Evolutionary conservation across 2,888 invertebrate species (phyloP), one percentile per base, ranked within the genome.

Genomic region (Actias luna): DNA sequence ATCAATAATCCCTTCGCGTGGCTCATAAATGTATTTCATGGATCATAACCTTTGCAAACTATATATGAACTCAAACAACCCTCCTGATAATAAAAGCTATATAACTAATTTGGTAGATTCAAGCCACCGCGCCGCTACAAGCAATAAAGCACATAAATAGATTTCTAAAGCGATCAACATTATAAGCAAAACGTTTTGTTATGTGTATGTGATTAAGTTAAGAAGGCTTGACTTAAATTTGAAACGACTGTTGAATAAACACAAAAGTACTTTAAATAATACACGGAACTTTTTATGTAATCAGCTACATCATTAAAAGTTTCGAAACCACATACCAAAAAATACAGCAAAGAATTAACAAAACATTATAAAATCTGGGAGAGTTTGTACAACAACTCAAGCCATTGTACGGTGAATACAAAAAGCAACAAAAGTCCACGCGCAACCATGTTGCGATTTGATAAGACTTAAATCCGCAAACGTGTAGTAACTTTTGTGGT

Each of bases 381-480:
- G 29, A 57, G 57, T 7, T 35, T 35, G 8, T 36, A 58, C 2
- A 42, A 42, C 8, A 22, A 22, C 22, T 12, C 14, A 14, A 35
- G 25, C 33, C 12, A 33, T 14, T 35, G 16, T 36, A 58, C 12
- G 35, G 12, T 58, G 46, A 50, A 50, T 50, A 58, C 58, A 58
- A 35, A 12, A n/a, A 57, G 29, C 29, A 29, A 31, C 55, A 29
- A 55, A 55, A 55, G 55, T n/a, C n/a, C 29, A 16, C 18, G 55
- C 55, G 29, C 55, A 55, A 55, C 29, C 14, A 29, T 29, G 55
- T 55, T 55, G 55, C 55, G 16, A 55, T 29, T 55, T 55, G 29
- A 52, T 52, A 55, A 55, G 55, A 55, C 55, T 55, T 29, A 29
- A 55, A 55, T 55, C 55, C 55, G 4, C 55, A 29, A 52, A 16